These are phyloP conservation scores for Ammospiza caudacuta DNA, from an alignment of 2,113 vertebrate genomes.

Conservation along the genomic window DNA sequence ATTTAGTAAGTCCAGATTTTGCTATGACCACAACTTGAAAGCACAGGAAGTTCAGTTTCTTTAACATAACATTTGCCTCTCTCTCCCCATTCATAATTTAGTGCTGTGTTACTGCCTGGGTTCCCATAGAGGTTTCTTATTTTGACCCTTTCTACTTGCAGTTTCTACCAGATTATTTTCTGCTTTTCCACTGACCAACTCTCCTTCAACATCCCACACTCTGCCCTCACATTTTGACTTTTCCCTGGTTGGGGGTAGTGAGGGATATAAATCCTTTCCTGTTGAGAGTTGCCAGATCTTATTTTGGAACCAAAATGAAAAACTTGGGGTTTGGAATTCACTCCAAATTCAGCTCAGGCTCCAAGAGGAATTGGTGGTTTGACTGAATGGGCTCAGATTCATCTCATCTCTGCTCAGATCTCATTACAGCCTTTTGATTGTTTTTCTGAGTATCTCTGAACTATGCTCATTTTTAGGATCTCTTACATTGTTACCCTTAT, in stretches of 20 bases:
- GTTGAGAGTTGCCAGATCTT: not conserved
- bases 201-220: not conserved
- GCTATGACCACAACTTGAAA: conserved; percentile 55
- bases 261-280: conserved; percentile 40
- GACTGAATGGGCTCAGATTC: not conserved
- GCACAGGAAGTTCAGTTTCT: conserved; percentile 61
- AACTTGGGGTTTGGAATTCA: not conserved
- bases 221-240: not conserved
- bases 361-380: not conserved
- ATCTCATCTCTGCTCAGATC: not conserved
- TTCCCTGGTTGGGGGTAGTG: not conserved
- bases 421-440: not conserved
- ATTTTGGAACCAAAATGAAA: not conserved
- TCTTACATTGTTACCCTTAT: not conserved
- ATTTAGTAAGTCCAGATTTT: conserved; percentile 77
- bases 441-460: not conserved
- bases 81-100: conserved; percentile 41
- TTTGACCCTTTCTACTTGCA: conserved; percentile 7
- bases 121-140: conserved; percentile 10
- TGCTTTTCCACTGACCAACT: not conserved
- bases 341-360: not conserved
- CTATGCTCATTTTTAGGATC: not conserved
- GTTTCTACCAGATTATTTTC: not conserved
- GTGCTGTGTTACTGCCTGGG: conserved; percentile 5
- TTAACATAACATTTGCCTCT: conserved; percentile 44